A percentile compares a stretch with the other conserved stretches of the same genome.
Evolutionary conservation across 2,888 invertebrate species (phyloP).

Genomic region (Halocaridina rubra): DNA sequence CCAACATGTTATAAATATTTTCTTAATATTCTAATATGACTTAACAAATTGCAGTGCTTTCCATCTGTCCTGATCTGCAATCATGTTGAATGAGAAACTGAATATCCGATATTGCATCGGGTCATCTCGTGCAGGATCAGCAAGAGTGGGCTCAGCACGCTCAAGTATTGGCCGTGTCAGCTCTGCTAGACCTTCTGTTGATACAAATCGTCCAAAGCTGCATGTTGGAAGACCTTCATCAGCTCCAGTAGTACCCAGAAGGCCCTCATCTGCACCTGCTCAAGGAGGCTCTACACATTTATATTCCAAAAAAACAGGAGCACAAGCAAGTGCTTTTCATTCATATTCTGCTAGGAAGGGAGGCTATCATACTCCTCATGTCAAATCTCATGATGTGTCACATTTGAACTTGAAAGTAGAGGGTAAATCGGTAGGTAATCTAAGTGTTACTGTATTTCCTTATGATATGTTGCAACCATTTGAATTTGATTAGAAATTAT

Average conservation of each 20-base stretch:
- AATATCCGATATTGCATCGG: conserved; percentile 14
- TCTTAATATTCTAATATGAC: too few species aligned
- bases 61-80: too few species aligned
- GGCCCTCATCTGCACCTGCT: not conserved
- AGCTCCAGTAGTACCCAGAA: conserved; percentile 4
- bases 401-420: conserved; percentile 39
- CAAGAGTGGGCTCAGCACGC: conserved; percentile 7
- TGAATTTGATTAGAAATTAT: not conserved
- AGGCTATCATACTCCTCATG: not conserved
- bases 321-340: not conserved
- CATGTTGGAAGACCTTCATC: conserved; percentile 41
- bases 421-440: conserved; percentile 34
- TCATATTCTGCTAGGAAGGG: too few species aligned
- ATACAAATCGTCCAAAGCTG: conserved; percentile 28
- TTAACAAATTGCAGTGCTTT: too few species aligned
- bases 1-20: too few species aligned
- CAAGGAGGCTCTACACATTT: not conserved
- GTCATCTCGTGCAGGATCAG: not conserved
- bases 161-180: not conserved
- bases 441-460: not conserved
- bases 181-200: conserved; percentile 34
- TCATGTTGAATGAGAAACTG: conserved; percentile 19
- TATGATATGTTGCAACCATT: not conserved
- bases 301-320: not conserved
- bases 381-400: conserved; percentile 20